Percentiles rank a stretch among this genome's conserved stretches.
These are phyloP conservation scores for Gracilinanus agilis DNA, from an alignment of 2,113 vertebrate species.

Conservation along the genomic window DNA sequence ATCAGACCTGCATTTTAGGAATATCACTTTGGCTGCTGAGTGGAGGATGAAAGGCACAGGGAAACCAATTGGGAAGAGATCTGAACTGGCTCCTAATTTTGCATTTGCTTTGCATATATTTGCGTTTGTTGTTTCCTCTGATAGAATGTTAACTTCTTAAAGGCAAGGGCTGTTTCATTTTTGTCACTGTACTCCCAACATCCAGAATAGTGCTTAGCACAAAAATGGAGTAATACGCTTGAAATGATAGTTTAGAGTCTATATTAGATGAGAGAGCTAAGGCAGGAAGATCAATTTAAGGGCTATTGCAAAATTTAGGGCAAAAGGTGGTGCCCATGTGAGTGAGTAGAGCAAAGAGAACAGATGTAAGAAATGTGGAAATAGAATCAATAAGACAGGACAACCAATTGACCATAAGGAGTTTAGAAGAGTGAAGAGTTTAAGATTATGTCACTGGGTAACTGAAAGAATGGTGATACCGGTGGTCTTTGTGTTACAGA, in stretches of 20 bases:
- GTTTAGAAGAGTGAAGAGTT: too few species aligned
- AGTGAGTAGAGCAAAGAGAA: too few species aligned
- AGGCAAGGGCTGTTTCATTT: neutral
- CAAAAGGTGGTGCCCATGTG: too few species aligned
- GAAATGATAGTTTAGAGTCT: neutral
- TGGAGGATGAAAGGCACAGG: neutral
- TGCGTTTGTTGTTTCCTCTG: too few species aligned
- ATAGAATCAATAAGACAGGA: too few species aligned
- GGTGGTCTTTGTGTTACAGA: neutral
- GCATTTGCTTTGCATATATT: too few species aligned
- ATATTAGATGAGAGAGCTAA: neutral
- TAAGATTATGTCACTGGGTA: too few species aligned
- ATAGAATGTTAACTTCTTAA: too few species aligned
- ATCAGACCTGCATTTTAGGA: neutral
- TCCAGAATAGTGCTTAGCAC: neutral
- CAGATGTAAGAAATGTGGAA: too few species aligned
- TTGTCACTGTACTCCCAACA: neutral
- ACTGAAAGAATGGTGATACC: neutral
- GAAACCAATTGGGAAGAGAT: neutral
- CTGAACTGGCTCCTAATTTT: neutral
- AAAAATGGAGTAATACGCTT: neutral
- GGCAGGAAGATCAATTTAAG: neutral
- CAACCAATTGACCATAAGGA: too few species aligned
- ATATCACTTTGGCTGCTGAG: neutral
- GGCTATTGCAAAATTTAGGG: too few species aligned